A percentile compares a stretch with the other conserved stretches of the same genome.
phyloP scores from a whole-genome alignment of 1,140 invertebrate genomes.

The Cydia fagiglandana region DNA sequence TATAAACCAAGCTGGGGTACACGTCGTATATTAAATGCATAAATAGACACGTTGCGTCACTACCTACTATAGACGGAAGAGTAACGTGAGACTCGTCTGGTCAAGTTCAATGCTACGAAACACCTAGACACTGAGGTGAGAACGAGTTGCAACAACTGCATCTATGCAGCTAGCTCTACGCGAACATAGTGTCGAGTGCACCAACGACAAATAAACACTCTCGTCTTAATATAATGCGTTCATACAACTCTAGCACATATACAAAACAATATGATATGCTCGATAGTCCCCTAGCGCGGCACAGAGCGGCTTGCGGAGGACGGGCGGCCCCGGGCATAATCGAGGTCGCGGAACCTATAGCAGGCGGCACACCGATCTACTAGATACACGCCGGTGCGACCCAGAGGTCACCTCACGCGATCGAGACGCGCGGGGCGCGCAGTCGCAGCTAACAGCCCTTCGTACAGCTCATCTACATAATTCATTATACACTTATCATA shows the following conservation, averaged over 20 bases:
- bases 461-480: slow-evolving; percentile 45
- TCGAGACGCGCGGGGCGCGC: background rate
- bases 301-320: slow-evolving; percentile 36
- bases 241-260: slow-evolving; percentile 45
- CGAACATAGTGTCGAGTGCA: slow-evolving; percentile 54
- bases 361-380: background rate
- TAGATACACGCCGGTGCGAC: too few species aligned
- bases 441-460: slow-evolving; percentile 6
- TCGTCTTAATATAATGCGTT: slow-evolving; percentile 41
- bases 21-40: slow-evolving; percentile 48
- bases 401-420: too few species aligned
- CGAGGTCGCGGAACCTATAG: background rate
- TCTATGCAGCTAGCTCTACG: slow-evolving; percentile 65
- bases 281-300: slow-evolving; percentile 34
- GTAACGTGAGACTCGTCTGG: slow-evolving; percentile 38
- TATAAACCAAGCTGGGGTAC: slow-evolving; percentile 55
- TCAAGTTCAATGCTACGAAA: slow-evolving; percentile 62
- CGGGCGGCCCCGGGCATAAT: slow-evolving; percentile 19
- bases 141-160: slow-evolving; percentile 51
- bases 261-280: slow-evolving; percentile 65
- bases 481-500: slow-evolving; percentile 59
- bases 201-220: slow-evolving; percentile 57
- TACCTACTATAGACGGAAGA: slow-evolving; percentile 57
- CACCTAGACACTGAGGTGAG: slow-evolving; percentile 67
- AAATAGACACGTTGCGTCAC: slow-evolving; percentile 51